Conservation (phyloP, 2,888 invertebrate genomes). For the Macrosiphum euphorbiae region DNA sequence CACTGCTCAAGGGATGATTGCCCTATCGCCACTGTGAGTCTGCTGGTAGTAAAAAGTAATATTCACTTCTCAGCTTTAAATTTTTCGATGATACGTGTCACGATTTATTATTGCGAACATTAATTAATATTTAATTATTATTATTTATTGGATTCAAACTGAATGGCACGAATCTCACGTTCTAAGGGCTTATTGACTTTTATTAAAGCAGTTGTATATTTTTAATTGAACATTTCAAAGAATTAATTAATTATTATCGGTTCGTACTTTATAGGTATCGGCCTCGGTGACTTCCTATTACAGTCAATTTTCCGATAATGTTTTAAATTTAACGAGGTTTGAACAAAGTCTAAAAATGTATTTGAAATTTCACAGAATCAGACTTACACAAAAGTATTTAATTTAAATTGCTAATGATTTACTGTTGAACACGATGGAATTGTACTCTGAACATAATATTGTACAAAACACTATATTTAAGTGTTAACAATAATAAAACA, state of each 20-base stretch:
- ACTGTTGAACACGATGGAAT: background rate
- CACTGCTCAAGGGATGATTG: background rate
- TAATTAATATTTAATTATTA: background rate
- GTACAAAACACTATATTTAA: background rate
- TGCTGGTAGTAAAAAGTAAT: background rate
- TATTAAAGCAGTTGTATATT: background rate
- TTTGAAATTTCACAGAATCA: background rate
- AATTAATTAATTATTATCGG: background rate
- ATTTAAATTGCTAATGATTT: background rate
- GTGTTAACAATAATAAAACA: background rate
- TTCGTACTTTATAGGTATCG: too few species aligned
- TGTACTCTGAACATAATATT: background rate
- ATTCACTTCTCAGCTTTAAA: background rate
- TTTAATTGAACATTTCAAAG: background rate
- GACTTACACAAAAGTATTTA: background rate
- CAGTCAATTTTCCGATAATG: too few species aligned
- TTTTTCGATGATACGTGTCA: background rate
- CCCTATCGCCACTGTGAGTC: background rate
- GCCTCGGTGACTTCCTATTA: background rate
- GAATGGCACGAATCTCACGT: background rate
- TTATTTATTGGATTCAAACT: background rate
- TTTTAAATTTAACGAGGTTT: background rate
- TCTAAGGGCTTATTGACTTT: background rate
- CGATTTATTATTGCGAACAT: background rate
- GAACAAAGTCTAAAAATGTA: background rate